Percentiles rank a stretch among this genome's conserved stretches.
phyloP scores from a whole-genome alignment of 2,797 vertebrate species.

The Coranthus polyacanthus region DNA sequence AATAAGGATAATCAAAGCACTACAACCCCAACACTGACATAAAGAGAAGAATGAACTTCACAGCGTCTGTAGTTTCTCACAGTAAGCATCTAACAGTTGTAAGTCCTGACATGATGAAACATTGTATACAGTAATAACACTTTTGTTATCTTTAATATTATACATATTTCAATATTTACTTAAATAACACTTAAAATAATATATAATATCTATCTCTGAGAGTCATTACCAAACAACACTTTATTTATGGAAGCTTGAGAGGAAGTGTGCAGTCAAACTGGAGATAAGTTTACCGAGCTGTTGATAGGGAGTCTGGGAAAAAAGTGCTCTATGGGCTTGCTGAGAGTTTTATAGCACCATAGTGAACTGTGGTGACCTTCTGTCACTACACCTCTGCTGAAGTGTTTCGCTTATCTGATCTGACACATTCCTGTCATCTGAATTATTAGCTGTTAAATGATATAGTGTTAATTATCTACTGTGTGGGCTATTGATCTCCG shows the following conservation, averaged over 20 bases:
- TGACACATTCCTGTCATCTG: conserved; percentile 22
- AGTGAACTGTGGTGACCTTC: not conserved
- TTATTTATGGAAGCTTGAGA: conserved; percentile 51
- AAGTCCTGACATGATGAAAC: not conserved
- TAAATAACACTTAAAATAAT: conserved; percentile 3
- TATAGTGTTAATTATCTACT: conserved; percentile 24
- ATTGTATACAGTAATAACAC: not conserved
- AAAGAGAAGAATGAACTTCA: no score
- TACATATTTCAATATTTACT: conserved; percentile 1
- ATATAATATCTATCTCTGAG: conserved; percentile 2
- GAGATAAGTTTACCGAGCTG: conserved; percentile 46
- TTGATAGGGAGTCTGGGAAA: conserved; percentile 59
- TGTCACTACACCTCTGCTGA: conserved; percentile 1
- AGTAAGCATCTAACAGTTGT: not conserved
- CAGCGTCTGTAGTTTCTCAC: not conserved
- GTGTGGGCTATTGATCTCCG: conserved; percentile 22
- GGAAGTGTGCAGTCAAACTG: conserved; percentile 46
- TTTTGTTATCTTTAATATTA: conserved; percentile 13
- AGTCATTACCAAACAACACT: conserved; percentile 11
- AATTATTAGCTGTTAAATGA: conserved; percentile 10
- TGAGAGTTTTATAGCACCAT: conserved; percentile 53
- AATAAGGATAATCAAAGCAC: no score
- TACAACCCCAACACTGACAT: not conserved
- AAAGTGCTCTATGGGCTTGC: conserved; percentile 29
- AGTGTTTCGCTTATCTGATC: conserved; percentile 14